Conservation (phyloP, 64 coral and sea anemone species). For the Cladopsammia gracilis region DNA sequence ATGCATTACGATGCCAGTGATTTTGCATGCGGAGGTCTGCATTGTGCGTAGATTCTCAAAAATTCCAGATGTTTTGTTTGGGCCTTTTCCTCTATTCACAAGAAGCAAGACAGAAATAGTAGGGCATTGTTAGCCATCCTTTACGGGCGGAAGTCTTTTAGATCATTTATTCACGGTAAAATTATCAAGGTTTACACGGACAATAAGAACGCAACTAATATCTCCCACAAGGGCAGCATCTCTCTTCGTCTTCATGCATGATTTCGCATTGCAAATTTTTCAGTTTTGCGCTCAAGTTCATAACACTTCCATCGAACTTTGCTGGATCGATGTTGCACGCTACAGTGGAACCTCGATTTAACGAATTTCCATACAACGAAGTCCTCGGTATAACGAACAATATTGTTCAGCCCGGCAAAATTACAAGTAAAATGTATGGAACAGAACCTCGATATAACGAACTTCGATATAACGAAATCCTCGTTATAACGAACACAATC, state of each 20-base stretch:
- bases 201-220: constrained; percentile 37
- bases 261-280: constrained; percentile 54
- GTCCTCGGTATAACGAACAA: too few species aligned
- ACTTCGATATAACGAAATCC: too few species aligned
- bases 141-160: constrained; percentile 53
- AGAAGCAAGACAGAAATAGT: constrained; percentile 37
- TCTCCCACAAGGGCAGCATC: constrained; percentile 45
- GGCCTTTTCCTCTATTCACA: constrained; percentile 43
- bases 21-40: constrained; percentile 56
- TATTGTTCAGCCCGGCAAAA: too few species aligned
- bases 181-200: constrained; percentile 57
- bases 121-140: constrained; percentile 62
- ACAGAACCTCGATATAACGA: too few species aligned
- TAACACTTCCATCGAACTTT: too few species aligned
- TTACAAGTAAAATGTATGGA: too few species aligned
- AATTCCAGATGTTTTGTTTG: constrained; percentile 43
- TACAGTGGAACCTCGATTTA: too few species aligned
- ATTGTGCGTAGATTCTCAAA: constrained; percentile 18
- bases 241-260: constrained; percentile 50
- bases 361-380: too few species aligned
- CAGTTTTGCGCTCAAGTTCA: too few species aligned
- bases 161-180: constrained; percentile 18
- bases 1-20: constrained; percentile 59
- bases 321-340: too few species aligned
- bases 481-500: too few species aligned